A percentile compares a stretch with the other conserved stretches of the same genome.
Evolutionary conservation across 2,113 vertebrate genomes (phyloP).

Genomic region (Pipa parva): DNA sequence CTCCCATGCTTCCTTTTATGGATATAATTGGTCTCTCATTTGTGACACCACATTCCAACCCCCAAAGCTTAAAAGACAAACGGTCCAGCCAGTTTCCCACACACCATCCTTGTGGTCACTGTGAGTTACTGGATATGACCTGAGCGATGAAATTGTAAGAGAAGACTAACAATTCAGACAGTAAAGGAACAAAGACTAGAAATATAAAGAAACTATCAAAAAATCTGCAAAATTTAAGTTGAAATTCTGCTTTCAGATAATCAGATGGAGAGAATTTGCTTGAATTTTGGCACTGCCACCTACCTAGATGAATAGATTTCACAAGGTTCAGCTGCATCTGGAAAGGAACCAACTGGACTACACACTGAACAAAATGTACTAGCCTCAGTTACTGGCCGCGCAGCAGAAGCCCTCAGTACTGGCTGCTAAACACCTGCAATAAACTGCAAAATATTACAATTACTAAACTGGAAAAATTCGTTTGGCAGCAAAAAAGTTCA

Average conservation of each 20-base stretch:
- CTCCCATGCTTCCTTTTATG: no score
- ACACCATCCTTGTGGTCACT: no score
- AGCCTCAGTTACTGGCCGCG: conserved; percentile 2
- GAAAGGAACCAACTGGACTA: conserved; percentile 39
- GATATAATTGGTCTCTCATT: no score
- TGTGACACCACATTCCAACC: no score
- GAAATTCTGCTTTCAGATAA: conserved; percentile 24
- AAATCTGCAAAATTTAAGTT: conserved; percentile 45
- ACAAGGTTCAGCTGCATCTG: conserved; percentile 47
- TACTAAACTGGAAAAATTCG: conserved; percentile 24
- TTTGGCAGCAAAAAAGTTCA: conserved; percentile 27
- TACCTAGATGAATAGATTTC: conserved; percentile 42
- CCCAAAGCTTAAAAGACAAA: no score
- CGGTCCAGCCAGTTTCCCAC: no score
- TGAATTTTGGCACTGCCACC: conserved; percentile 30
- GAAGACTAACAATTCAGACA: no score
- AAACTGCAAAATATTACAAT: background rate
- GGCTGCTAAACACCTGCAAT: fast-evolving
- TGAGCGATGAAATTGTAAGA: no score
- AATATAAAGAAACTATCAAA: no score
- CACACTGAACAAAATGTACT: background rate
- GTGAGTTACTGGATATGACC: no score
- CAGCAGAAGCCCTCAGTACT: conserved; percentile 2
- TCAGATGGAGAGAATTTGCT: conserved; percentile 50
- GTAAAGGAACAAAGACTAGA: background rate